Conservation (phyloP, 2,888 invertebrate genomes). For the Tetrapedia diversipes region DNA sequence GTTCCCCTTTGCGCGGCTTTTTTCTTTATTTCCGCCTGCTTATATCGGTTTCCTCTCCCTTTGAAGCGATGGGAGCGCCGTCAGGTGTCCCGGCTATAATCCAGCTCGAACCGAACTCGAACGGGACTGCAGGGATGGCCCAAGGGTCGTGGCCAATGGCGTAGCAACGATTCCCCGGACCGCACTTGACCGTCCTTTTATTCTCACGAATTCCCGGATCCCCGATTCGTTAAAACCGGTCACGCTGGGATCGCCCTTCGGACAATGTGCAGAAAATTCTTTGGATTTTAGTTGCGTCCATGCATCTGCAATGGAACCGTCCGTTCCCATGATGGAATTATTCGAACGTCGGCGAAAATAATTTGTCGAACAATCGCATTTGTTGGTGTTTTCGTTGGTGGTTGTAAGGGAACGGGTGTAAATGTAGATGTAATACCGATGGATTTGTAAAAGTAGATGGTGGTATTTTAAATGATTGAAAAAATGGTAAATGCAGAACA, state of each 20-base stretch:
- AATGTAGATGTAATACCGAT: too few relatives aligned
- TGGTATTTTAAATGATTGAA: too few relatives aligned
- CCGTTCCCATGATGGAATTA: slow-evolving; percentile 35
- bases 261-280: slow-evolving; percentile 44
- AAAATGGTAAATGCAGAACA: too few relatives aligned
- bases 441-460: too few relatives aligned
- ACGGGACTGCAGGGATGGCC: slow-evolving; percentile 56
- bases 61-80: slow-evolving; percentile 71
- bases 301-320: slow-evolving; percentile 18
- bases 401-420: too few relatives aligned
- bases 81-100: slow-evolving; percentile 79
- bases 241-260: slow-evolving; percentile 33
- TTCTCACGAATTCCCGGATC: slow-evolving; percentile 48
- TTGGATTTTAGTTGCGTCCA: slow-evolving; percentile 41
- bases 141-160: slow-evolving; percentile 60
- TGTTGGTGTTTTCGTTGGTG: too few relatives aligned
- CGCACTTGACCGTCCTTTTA: slow-evolving; percentile 58
- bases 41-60: slow-evolving; percentile 48
- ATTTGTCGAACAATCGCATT: slow-evolving; percentile 11
- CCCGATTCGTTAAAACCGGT: slow-evolving; percentile 46
- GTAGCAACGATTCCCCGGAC: slow-evolving; percentile 57
- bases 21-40: slow-evolving; percentile 58
- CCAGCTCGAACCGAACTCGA: slow-evolving; percentile 71
- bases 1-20: slow-evolving; percentile 5
- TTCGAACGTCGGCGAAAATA: slow-evolving; percentile 31